Percentiles rank a stretch among this genome's conserved stretches.
Conservation (phyloP, 2,113 vertebrate genomes). For the Brachyhypopomus occidentalis region DNA sequence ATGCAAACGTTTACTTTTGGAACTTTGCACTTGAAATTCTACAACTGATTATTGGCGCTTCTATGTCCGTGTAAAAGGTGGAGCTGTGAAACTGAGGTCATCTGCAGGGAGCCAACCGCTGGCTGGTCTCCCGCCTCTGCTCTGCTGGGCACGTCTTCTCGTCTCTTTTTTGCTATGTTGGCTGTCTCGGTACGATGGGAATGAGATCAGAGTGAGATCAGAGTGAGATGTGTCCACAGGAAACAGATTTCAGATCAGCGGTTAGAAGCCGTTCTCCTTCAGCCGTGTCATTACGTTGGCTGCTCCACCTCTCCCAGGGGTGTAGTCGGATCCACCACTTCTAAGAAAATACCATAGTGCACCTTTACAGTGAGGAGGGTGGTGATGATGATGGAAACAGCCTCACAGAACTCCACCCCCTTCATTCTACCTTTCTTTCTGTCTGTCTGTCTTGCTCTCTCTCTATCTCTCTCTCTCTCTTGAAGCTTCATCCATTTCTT, state of each 20-base stretch:
- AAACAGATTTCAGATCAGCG: conserved; percentile 1
- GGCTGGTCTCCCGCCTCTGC: no score
- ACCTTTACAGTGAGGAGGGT: not conserved
- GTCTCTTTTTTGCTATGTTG: no score
- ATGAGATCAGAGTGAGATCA: not conserved
- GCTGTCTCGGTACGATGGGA: no score
- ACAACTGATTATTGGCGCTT: no score
- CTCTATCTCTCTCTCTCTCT: no score
- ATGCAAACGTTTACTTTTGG: no score
- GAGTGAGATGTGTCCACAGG: not conserved
- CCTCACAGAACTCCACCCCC: not conserved
- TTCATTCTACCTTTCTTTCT: not conserved
- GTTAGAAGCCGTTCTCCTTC: not conserved
- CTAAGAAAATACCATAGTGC: not conserved
- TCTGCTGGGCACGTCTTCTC: no score
- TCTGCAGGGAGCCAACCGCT: no score
- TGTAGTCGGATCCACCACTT: not conserved
- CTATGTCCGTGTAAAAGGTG: no score
- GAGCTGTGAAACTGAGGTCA: no score
- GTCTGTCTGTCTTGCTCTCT: not conserved
- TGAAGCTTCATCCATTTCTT: no score
- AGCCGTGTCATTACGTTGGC: not conserved
- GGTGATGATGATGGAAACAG: conserved; percentile 16
- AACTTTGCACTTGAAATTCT: no score
- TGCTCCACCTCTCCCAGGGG: not conserved